Evolutionary conservation across 1,140 invertebrate genomes (phyloP).

Genomic region (Meloidogyne exigua): DNA sequence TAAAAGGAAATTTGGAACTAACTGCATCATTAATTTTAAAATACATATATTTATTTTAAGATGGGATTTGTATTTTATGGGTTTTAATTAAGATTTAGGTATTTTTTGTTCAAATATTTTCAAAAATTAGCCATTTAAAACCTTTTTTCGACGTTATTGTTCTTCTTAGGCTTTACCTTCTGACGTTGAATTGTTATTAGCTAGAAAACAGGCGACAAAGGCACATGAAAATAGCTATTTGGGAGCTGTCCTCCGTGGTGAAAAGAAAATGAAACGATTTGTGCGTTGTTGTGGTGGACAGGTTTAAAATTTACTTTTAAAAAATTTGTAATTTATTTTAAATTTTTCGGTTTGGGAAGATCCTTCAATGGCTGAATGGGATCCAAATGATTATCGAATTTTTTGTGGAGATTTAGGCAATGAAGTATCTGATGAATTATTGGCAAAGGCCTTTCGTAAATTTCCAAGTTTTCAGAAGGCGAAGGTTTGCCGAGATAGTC

Average conservation of each 20-base stretch:
- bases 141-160: too few species aligned
- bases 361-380: conserved; percentile 62
- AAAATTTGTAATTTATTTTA: background rate
- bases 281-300: conserved; percentile 58
- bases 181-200: conserved; percentile 54
- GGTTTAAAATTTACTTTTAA: conserved; percentile 36
- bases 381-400: conserved; percentile 81
- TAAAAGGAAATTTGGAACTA: too few species aligned
- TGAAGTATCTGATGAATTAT: conserved; percentile 68
- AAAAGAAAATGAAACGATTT: conserved; percentile 63
- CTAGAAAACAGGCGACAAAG: conserved; percentile 43
- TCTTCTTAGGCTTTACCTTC: conserved; percentile 48
- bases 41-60: too few species aligned
- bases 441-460: conserved; percentile 74
- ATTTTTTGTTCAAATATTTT: too few species aligned
- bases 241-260: conserved; percentile 57
- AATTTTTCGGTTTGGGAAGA: conserved; percentile 57
- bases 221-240: conserved; percentile 55
- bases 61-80: too few species aligned
- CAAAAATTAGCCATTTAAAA: too few species aligned
- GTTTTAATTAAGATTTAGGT: too few species aligned
- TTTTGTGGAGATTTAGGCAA: conserved; percentile 99
- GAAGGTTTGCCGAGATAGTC: conserved; percentile 90
- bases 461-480: conserved; percentile 90
- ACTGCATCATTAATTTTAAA: too few species aligned